These are phyloP conservation scores for Embiotoca jacksoni DNA, from an alignment of 2,113 vertebrate species.

Conservation along the genomic window DNA sequence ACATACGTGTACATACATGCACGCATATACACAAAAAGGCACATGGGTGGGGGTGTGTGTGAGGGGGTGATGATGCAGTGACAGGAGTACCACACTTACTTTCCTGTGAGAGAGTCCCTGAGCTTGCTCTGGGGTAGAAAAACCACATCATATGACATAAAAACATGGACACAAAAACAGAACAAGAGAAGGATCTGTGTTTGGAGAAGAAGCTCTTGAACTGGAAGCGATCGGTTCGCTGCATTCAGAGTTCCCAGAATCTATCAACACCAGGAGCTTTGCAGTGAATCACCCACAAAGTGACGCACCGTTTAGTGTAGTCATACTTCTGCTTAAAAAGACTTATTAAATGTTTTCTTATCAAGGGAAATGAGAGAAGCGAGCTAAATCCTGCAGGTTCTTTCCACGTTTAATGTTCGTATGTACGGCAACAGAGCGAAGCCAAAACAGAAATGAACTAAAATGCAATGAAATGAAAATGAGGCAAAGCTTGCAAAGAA, in stretches of 20 bases:
- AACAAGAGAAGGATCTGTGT: constrained; percentile 70
- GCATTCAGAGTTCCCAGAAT: constrained; percentile 4
- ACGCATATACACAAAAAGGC: constrained; percentile 65
- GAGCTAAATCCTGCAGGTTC: constrained; percentile 14
- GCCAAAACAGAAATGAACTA: constrained; percentile 43
- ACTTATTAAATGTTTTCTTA: not conserved
- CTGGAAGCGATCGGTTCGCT: constrained; percentile 9
- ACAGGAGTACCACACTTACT: constrained; percentile 92
- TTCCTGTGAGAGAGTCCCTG: constrained; percentile 97
- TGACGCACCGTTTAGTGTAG: not conserved
- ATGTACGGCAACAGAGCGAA: constrained; percentile 17
- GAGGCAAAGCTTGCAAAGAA: constrained; percentile 27
- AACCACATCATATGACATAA: constrained; percentile 85
- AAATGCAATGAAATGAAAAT: constrained; percentile 29
- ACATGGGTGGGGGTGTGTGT: constrained; percentile 38
- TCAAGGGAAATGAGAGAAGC: not conserved
- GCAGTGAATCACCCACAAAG: not conserved
- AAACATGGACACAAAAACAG: constrained; percentile 75
- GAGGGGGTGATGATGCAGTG: constrained; percentile 64
- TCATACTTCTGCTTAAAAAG: not conserved
- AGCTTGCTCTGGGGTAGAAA: constrained; percentile 98
- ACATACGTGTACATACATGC: constrained; percentile 65
- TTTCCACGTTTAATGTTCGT: constrained; percentile 20
- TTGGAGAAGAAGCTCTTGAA: constrained; percentile 66
- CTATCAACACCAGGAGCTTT: constrained; percentile 2